Evolutionary conservation across 2,888 invertebrate species (phyloP), one percentile per base, ranked within the genome.

Genomic region (Ornithoptera priamus): DNA sequence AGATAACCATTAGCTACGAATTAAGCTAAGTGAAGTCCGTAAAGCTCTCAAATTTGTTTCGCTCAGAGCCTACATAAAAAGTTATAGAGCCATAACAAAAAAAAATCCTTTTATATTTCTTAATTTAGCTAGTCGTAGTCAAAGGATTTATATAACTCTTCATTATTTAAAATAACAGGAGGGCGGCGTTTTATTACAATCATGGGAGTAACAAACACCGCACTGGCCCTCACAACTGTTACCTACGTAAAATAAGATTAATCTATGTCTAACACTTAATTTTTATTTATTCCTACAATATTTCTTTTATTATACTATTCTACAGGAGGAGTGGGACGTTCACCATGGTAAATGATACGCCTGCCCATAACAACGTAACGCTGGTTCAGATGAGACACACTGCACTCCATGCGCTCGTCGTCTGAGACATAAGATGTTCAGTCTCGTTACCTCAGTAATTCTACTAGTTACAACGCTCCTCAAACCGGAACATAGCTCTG

Each of bases 141-240:
- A 65, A 59, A 46, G 42, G 24, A 36, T 61, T 56, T 67, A 17
- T n/a, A 63, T 71, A 75, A 57, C 77, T 75, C 75, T 77, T 65
- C 57, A 46, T 46, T 71, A 70, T 62, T 72, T 63, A 70, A 72
- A 75, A 74, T 74, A 73, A 69, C 42, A 68, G 70, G 46, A 70
- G 64, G 72, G 15, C 56, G 62, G 10, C 30, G 71, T 76, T 77
- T 78, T 79, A 78, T 78, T 77, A 77, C 75, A 72, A 74, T 72
- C 78, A 65, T 72, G 79, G 78, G 79, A 78, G 73, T 78, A 75
- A 77, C 76, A 77, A 78, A 78, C 72, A 70, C 70, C 60, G 65
- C 72, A 68, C 74, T 71, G 76, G 75, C 73, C 73, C 71, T 42
- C n/a, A 56, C 74, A 72, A 73, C 76, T 12, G 72, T 76, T 78